Conservation (phyloP, 2,113 vertebrate genomes). For the Sinocyclocheilus anshuiensis region DNA sequence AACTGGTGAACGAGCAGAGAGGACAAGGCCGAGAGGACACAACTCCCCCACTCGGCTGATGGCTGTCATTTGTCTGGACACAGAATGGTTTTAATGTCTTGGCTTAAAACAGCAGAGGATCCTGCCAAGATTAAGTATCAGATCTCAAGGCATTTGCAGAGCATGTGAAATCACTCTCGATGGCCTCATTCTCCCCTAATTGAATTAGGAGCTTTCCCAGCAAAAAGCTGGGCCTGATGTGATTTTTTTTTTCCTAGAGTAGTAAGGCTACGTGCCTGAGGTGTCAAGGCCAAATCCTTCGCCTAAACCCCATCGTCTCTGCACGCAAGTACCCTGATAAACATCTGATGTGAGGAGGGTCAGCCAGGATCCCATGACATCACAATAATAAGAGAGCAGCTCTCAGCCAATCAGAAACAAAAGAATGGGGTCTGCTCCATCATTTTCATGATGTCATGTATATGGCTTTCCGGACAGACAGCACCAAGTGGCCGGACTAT, state of each 20-base stretch:
- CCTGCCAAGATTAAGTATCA: constrained; percentile 73
- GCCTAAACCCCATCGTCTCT: constrained; percentile 46
- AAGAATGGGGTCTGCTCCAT: constrained; percentile 31
- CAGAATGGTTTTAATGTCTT: constrained; percentile 69
- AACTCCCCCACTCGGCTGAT: constrained; percentile 46
- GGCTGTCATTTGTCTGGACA: constrained; percentile 60
- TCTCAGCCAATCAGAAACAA: constrained; percentile 53
- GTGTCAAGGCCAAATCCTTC: constrained; percentile 60
- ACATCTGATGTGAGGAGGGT: constrained; percentile 66
- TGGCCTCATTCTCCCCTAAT: constrained; percentile 73
- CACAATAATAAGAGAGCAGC: constrained; percentile 56
- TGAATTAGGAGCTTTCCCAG: constrained; percentile 75
- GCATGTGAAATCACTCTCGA: constrained; percentile 70
- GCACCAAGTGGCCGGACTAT: constrained; percentile 7
- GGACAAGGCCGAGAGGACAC: neutral
- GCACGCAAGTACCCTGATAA: constrained; percentile 63
- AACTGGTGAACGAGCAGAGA: constrained; percentile 12
- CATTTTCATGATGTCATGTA: constrained; percentile 58
- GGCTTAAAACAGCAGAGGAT: constrained; percentile 68
- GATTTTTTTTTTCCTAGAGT: constrained; percentile 38
- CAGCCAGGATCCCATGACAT: constrained; percentile 73
- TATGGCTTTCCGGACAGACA: constrained; percentile 48
- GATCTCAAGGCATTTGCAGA: constrained; percentile 70
- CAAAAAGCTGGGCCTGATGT: constrained; percentile 49
- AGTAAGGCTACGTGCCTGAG: constrained; percentile 38